Evolutionary conservation across 2,113 vertebrate genomes (phyloP).

Genomic region (Corvus cornix): DNA sequence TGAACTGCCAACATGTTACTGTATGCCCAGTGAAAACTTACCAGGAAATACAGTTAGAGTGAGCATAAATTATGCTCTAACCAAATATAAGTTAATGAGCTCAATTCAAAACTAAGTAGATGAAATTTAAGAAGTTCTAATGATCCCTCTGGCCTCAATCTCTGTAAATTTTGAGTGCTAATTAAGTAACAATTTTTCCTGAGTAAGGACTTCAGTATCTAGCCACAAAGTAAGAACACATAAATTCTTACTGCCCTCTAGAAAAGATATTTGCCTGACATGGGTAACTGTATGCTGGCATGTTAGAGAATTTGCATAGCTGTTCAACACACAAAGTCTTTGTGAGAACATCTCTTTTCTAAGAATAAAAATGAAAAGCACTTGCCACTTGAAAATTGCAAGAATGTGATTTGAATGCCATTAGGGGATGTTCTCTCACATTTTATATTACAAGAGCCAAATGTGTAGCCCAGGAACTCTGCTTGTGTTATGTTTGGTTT

Average conservation of each 20-base stretch:
- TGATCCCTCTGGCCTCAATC: neutral
- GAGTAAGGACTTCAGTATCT: neutral
- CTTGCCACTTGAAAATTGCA: constrained; percentile 61
- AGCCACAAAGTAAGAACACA: neutral
- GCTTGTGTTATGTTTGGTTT: constrained; percentile 65
- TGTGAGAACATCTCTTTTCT: constrained; percentile 25
- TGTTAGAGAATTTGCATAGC: constrained; percentile 48
- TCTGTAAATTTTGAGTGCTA: neutral
- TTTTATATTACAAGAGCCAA: constrained; percentile 23
- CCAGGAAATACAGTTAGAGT: neutral
- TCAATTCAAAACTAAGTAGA: neutral
- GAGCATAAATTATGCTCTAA: neutral
- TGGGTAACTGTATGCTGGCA: neutral
- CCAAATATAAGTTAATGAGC: neutral
- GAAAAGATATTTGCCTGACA: constrained; percentile 44
- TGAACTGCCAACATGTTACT: neutral
- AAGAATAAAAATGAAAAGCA: constrained; percentile 62
- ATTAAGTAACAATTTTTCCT: neutral
- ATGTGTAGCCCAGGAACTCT: constrained; percentile 48
- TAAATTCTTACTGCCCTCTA: constrained; percentile 17
- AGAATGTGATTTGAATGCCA: constrained; percentile 64
- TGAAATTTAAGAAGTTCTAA: neutral
- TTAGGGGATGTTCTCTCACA: constrained; percentile 54
- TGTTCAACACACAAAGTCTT: constrained; percentile 44
- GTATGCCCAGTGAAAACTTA: neutral